phyloP scores from a whole-genome alignment of 2,797 vertebrate species.

The Lophura swinhoii region DNA sequence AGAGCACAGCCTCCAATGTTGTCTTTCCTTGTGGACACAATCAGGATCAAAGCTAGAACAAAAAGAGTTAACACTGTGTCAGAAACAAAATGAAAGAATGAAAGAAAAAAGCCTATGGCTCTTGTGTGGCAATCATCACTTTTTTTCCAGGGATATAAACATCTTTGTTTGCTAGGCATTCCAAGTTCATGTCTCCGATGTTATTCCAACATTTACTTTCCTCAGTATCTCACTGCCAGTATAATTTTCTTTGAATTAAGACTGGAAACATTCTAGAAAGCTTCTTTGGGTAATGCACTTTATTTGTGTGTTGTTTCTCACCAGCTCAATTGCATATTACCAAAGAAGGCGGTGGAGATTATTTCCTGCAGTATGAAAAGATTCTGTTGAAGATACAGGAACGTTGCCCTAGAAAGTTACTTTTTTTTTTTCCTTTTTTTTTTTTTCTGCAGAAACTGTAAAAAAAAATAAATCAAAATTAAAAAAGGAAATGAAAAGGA shows the following conservation, averaged over 20 bases:
- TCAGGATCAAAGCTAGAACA: slow-evolving; percentile 61
- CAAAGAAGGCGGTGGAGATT: slow-evolving; percentile 67
- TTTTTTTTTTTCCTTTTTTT: not conserved
- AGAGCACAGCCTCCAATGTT: slow-evolving; percentile 28
- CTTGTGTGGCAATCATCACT: slow-evolving; percentile 60
- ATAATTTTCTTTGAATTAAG: slow-evolving; percentile 60
- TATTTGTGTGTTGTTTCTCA: slow-evolving; percentile 36
- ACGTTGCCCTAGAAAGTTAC: slow-evolving; percentile 43
- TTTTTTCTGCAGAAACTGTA: not conserved
- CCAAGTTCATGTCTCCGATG: slow-evolving; percentile 53
- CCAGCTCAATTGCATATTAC: slow-evolving; percentile 43
- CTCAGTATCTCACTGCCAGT: slow-evolving; percentile 63
- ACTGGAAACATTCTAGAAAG: slow-evolving; percentile 68
- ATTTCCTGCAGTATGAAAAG: slow-evolving; percentile 62
- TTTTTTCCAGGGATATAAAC: slow-evolving; percentile 59
- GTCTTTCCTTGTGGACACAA: slow-evolving; percentile 20
- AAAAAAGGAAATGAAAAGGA: not conserved
- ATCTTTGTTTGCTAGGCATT: slow-evolving; percentile 61
- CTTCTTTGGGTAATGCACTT: slow-evolving; percentile 57
- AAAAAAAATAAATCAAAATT: not conserved
- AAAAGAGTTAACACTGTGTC: slow-evolving; percentile 43
- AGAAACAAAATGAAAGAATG: not conserved
- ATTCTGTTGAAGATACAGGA: slow-evolving; percentile 58
- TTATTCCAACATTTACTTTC: slow-evolving; percentile 61
- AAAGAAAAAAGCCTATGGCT: slow-evolving; percentile 52